phyloP scores from a whole-genome alignment of 1,140 invertebrate genomes.

The Pemphigus obesinymphae region DNA sequence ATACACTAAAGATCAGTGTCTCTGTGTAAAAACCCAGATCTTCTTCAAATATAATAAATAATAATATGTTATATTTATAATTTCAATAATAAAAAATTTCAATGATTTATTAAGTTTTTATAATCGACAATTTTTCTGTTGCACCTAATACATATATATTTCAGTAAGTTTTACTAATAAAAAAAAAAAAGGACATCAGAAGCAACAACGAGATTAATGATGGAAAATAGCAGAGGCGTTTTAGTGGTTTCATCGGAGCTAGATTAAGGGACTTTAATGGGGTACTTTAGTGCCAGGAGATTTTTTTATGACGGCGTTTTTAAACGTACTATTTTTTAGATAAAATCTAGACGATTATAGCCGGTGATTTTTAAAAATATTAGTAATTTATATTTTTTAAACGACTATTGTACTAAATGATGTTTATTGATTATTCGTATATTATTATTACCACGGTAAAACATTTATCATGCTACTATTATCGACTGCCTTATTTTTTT shows the following conservation, averaged over 20 bases:
- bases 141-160: background rate
- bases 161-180: background rate
- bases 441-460: too few relatives aligned
- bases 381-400: background rate
- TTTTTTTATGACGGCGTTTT: background rate
- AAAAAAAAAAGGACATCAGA: background rate
- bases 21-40: too few relatives aligned
- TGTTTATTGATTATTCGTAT: too few relatives aligned
- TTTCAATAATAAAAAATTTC: too few relatives aligned
- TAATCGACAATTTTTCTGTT: too few relatives aligned
- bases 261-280: background rate
- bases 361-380: background rate
- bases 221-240: background rate
- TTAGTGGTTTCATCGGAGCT: background rate
- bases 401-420: background rate
- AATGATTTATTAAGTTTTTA: too few relatives aligned
- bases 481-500: too few relatives aligned
- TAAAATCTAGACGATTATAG: background rate
- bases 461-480: too few relatives aligned
- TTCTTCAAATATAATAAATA: too few relatives aligned
- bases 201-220: background rate
- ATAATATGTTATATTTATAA: too few relatives aligned
- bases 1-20: too few relatives aligned
- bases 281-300: background rate
- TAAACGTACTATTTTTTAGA: background rate